phyloP scores from a whole-genome alignment of 2,797 vertebrate genomes.

The Champsocephalus gunnari region DNA sequence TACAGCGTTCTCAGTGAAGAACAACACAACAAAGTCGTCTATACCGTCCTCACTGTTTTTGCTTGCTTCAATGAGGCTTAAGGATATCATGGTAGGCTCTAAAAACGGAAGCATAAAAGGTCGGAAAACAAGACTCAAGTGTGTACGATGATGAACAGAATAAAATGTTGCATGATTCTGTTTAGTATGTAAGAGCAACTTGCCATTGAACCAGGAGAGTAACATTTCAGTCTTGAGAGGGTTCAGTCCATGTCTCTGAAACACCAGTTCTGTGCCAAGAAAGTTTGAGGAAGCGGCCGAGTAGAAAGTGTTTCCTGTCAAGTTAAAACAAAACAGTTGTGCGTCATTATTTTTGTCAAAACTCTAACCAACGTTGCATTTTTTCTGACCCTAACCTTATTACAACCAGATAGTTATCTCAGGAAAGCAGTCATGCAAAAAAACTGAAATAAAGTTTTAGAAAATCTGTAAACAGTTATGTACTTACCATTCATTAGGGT shows the following conservation, averaged over 20 bases:
- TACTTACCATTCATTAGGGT: slow-evolving; percentile 40
- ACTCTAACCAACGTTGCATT: background rate
- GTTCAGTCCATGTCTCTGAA: slow-evolving; percentile 23
- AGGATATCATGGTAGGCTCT: slow-evolving; percentile 56
- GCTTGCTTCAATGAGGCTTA: slow-evolving; percentile 4
- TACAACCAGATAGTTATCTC: background rate
- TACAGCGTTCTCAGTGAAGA: slow-evolving; percentile 43
- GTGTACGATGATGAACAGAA: too few species aligned
- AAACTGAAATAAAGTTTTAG: background rate
- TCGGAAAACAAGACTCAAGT: too few species aligned
- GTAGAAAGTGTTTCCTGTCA: slow-evolving; percentile 42
- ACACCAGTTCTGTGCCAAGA: slow-evolving; percentile 22
- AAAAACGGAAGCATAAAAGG: background rate
- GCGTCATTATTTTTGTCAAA: background rate
- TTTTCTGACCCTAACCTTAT: background rate
- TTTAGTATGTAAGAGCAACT: background rate
- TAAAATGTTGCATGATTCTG: too few species aligned
- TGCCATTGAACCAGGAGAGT: slow-evolving; percentile 45
- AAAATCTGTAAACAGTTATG: background rate
- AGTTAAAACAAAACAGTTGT: background rate
- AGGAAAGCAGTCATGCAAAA: background rate
- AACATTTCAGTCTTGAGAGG: slow-evolving; percentile 34
- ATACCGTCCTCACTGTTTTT: background rate
- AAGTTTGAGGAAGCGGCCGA: slow-evolving; percentile 20
- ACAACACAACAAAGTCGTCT: slow-evolving; percentile 41